A percentile compares a stretch with the other conserved stretches of the same genome.
Conservation (phyloP, 2,797 vertebrate species). For the Rhinichthys osculus region DNA sequence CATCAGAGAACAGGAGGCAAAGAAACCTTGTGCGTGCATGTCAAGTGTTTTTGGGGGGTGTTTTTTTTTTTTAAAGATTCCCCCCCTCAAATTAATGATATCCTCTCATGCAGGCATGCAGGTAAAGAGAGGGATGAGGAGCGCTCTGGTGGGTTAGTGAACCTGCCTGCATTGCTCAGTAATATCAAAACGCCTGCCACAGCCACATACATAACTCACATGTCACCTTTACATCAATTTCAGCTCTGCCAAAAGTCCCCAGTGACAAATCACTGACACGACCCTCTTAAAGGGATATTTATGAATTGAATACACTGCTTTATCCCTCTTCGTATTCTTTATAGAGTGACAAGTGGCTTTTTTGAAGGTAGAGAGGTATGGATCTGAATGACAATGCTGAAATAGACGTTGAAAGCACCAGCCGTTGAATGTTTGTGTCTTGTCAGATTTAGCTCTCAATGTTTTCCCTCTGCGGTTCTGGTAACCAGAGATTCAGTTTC, state of each 20-base stretch:
- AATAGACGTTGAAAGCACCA: constrained; percentile 47
- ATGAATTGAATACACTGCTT: constrained; percentile 63
- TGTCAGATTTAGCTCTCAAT: constrained; percentile 49
- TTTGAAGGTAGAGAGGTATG: constrained; percentile 8
- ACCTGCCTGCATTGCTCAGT: constrained; percentile 44
- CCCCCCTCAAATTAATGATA: constrained; percentile 56
- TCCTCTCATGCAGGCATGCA: constrained; percentile 43
- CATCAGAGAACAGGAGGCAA: constrained; percentile 61
- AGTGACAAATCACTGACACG: constrained; percentile 63
- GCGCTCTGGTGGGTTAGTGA: constrained; percentile 47
- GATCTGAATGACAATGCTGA: constrained; percentile 57
- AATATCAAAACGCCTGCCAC: constrained; percentile 61
- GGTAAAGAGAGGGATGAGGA: constrained; percentile 39
- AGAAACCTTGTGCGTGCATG: constrained; percentile 22
- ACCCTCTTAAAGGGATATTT: constrained; percentile 64
- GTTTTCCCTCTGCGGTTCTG: constrained; percentile 55
- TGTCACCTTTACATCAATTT: constrained; percentile 65
- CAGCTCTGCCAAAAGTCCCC: constrained; percentile 55
- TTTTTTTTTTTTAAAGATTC: constrained; percentile 50
- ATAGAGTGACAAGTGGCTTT: constrained; percentile 60
- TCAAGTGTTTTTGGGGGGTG: constrained; percentile 12
- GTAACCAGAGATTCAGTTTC: constrained; percentile 51
- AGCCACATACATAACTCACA: constrained; percentile 63
- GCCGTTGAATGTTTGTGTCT: constrained; percentile 52
- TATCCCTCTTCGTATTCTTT: constrained; percentile 56